Base-by-base conservation (phyloP, 2,113 vertebrate species). In the Hippocampus mohnikei region DNA sequence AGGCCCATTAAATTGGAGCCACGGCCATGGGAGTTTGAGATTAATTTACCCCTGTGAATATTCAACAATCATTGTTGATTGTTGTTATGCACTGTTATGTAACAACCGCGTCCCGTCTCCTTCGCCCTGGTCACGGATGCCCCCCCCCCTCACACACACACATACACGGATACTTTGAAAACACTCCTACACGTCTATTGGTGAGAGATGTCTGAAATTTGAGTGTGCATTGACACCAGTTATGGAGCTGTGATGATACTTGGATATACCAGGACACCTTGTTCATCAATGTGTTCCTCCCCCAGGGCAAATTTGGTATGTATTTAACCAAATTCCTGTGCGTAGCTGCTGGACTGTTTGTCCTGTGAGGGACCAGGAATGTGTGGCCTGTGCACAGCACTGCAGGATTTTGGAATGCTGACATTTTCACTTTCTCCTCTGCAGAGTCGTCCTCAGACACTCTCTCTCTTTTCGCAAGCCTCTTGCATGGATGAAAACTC, bases 371-470 rank as follows among this genome's bases (percentile, higher is more conserved):
- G 58, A 77, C 67, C 68, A 75, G 71, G 72, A 77, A 81, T 81
- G 78, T 8, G 6, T 58, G 64, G 72, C 69, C 66, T 70, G 67
- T 33, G 71, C 60, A 58, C 67, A 55, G 71, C 73, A 71, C 48
- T 64, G 59, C 61, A 71, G 48, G 80, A 70, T 74, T 53, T 60
- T 72, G 66, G 72, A 59, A 58, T 48, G 82, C 69, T 86, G 84
- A 81, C 85, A 85, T 85, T 85, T 87, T 69, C 71, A 44, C 69
- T 83, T 81, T 86, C 73, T 75, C 75, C 53, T 82, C 85, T 77
- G 71, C 68, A 75, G 82, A 88, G 86, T 11, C 63, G 76, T 74
- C 77, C 78, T 71, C 55, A 40, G 73, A 80, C 72, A 73, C 75
- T 11, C 21, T 61, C 67, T 82, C 83, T 85, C 83, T 83, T 88